These are phyloP conservation scores for Hypomecis punctinalis DNA, from an alignment of 2,888 invertebrate genomes.

Conservation along the genomic window DNA sequence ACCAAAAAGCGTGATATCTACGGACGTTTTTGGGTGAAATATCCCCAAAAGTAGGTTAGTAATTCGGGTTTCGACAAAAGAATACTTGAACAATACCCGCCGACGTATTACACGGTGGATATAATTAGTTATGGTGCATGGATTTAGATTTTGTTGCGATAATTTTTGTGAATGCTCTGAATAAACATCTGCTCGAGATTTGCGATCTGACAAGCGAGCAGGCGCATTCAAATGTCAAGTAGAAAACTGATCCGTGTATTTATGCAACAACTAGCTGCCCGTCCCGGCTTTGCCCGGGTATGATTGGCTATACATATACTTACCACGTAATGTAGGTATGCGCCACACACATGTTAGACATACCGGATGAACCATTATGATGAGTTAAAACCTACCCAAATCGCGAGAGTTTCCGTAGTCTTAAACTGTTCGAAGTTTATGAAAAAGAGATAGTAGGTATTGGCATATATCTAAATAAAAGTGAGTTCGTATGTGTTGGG, in stretches of 20 bases:
- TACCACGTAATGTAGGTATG: too few species aligned
- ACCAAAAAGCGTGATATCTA: conserved; percentile 79
- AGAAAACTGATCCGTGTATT: conserved; percentile 76
- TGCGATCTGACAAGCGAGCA: conserved; percentile 72
- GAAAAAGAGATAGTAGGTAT: too few species aligned
- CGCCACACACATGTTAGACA: too few species aligned
- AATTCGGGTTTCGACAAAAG: conserved; percentile 77
- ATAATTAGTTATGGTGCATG: conserved; percentile 85
- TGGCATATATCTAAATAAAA: too few species aligned
- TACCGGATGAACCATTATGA: too few species aligned
- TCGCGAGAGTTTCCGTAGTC: too few species aligned
- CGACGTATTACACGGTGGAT: conserved; percentile 81
- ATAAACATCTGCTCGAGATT: conserved; percentile 81
- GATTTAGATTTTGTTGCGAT: conserved; percentile 84
- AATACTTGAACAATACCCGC: conserved; percentile 67
- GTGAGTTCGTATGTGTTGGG: too few species aligned
- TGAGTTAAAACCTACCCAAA: too few species aligned
- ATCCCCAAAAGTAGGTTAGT: conserved; percentile 84
- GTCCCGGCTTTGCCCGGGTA: too few species aligned
- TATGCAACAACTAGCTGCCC: too few species aligned
- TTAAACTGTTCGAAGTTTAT: too few species aligned
- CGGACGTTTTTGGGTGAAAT: conserved; percentile 70
- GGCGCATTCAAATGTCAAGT: conserved; percentile 79
- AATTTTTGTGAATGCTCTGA: conserved; percentile 78
- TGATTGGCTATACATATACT: too few species aligned